phyloP scores from a whole-genome alignment of 2,888 invertebrate species.

The Cephus pulcher region DNA sequence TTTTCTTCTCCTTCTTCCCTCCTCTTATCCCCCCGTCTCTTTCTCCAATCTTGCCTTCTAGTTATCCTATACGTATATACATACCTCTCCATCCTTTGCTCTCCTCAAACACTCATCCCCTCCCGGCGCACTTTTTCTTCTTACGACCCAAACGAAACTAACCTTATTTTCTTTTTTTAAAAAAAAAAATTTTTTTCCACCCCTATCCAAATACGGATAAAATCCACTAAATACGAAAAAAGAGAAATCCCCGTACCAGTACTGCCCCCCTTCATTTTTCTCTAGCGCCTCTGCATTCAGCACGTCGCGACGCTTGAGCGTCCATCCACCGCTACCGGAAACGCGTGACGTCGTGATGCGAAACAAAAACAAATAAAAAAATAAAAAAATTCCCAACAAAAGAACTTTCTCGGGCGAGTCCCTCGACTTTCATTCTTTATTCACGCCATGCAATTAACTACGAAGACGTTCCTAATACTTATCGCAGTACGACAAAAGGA shows the following conservation, averaged over 20 bases:
- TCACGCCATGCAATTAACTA: conserved; percentile 14
- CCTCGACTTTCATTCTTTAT: conserved; percentile 6
- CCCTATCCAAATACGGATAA: background rate
- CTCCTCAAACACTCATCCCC: background rate
- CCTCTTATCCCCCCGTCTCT: background rate
- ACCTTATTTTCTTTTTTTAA: conserved; percentile 2
- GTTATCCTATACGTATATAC: too few relatives aligned
- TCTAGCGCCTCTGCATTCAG: background rate
- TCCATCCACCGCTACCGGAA: background rate
- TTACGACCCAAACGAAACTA: conserved; percentile 1
- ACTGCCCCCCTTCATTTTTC: conserved; percentile 12
- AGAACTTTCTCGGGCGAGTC: background rate
- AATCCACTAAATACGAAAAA: background rate
- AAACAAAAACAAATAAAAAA: background rate
- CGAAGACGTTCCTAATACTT: background rate
- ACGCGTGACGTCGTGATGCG: background rate
- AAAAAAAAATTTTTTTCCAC: background rate
- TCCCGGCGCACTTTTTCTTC: conserved; percentile 8
- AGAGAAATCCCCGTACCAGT: background rate
- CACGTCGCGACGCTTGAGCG: background rate
- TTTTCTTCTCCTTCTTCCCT: background rate
- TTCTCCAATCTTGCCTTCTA: too few relatives aligned
- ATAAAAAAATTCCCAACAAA: background rate
- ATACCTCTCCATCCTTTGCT: background rate
- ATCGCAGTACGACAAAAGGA: background rate